Percentiles rank a stretch among this genome's conserved stretches.
Conservation (phyloP, 2,888 invertebrate genomes). For the Dicycla oo region DNA sequence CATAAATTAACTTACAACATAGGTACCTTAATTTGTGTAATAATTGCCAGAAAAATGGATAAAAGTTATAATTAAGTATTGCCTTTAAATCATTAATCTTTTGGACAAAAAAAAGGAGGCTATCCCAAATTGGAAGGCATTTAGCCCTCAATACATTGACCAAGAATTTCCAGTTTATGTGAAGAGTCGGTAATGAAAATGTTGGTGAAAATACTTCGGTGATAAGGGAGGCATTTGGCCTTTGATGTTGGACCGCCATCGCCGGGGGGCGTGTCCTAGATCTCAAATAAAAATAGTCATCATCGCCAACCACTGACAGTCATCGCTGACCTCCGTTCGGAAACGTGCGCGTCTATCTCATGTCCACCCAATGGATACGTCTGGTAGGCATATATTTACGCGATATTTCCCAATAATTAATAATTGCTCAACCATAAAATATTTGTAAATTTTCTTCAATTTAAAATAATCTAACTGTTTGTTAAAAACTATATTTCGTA, state of each 20-base stretch:
- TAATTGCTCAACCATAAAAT: slow-evolving; percentile 47
- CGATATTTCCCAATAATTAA: slow-evolving; percentile 48
- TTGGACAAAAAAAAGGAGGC: neutral
- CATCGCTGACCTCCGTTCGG: slow-evolving; percentile 55
- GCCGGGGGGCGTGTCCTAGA: slow-evolving; percentile 52
- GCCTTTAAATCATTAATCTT: neutral
- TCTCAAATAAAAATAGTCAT: slow-evolving; percentile 64
- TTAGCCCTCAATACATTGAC: neutral
- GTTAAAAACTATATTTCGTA: slow-evolving; percentile 22
- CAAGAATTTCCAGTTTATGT: neutral
- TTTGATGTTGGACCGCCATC: slow-evolving; percentile 21
- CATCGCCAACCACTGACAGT: slow-evolving; percentile 59
- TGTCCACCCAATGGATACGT: slow-evolving; percentile 45
- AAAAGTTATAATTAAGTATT: neutral
- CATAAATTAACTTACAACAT: neutral
- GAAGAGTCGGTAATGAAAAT: slow-evolving; percentile 12
- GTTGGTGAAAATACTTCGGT: slow-evolving; percentile 10
- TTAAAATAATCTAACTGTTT: slow-evolving; percentile 44
- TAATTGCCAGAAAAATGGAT: neutral
- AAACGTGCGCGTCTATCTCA: slow-evolving; percentile 57
- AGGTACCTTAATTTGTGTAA: neutral
- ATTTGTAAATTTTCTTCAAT: slow-evolving; percentile 44
- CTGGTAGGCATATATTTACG: slow-evolving; percentile 45
- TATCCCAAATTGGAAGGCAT: neutral
- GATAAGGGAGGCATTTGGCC: slow-evolving; percentile 60